Evolutionary conservation across 2,113 vertebrate genomes (phyloP), one percentile per base, ranked within the genome.

Genomic region (Perca schrenkii): DNA sequence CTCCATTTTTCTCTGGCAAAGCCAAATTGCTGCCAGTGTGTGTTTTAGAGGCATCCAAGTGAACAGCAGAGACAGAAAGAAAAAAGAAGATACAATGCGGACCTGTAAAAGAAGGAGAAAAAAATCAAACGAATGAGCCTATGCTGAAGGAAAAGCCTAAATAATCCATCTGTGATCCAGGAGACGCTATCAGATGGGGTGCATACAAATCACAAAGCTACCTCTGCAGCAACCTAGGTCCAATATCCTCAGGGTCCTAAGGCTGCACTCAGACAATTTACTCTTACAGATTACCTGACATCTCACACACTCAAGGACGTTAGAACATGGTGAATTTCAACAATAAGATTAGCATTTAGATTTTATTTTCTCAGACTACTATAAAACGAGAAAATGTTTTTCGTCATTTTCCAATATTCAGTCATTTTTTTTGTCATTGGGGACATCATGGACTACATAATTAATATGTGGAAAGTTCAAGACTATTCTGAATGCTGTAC

Each of bases 231-330:
- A 92, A 91, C 88, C 88, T 80, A 70, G 75, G 89, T 91, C 91
- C 83, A 89, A 88, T 91, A 91, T 91, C 92, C 93, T 92, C 94
- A 88, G 93, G 95, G 94, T 95, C 95, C 94, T 94, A 95, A 94
- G 86, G 93, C 93, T 93, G 91, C 91, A 88, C 88, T 65, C 85
- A 68, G 28, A 84, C 80, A 80, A 64, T 87, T 84, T 78, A 79
- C 64, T 86, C 46, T 79, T 46, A 74, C 72, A 79, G 79, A 78
- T 82, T 71, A 16, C 58, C 63, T 73, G 57, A 67, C 77, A 64
- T 43, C 21, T 82, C 47, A 65, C 64, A 74, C 31, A 53, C 60
- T 84, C 34, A 77, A 79, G 64, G 63, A 79, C 47, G 49, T 43
- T 13, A 53, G 19, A 36, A 67, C 50, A 68, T 25, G 16, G 25